These are phyloP conservation scores for Cremastinae sp. DNA, from an alignment of 2,888 invertebrate species.

Conservation along the genomic window DNA sequence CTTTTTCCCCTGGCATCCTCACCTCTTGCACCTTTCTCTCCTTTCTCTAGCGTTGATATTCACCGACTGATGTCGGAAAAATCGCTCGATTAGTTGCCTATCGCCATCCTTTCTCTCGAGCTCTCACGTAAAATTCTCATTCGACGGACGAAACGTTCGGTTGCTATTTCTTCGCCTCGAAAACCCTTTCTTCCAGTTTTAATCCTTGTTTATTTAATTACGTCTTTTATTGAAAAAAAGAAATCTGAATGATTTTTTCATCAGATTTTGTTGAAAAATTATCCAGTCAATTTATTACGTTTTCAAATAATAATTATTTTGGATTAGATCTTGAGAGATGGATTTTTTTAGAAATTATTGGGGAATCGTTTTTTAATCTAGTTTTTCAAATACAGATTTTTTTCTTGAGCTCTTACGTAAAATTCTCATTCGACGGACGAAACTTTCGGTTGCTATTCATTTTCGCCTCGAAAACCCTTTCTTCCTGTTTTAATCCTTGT, in stretches of 20 bases:
- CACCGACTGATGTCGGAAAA: conserved; percentile 80
- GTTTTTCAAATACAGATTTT: conserved; percentile 14
- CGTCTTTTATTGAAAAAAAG: too few species aligned
- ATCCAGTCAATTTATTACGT: too few species aligned
- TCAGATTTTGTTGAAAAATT: too few species aligned
- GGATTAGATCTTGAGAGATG: too few species aligned
- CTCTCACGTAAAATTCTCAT: conserved; percentile 36
- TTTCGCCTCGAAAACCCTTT: background rate
- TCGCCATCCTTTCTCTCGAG: conserved; percentile 53
- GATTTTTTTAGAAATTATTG: too few species aligned
- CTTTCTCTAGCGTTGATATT: conserved; percentile 75
- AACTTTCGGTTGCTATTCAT: background rate
- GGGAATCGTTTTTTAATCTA: background rate
- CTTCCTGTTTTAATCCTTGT: too few species aligned
- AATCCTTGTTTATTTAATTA: too few species aligned
- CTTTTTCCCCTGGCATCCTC: background rate
- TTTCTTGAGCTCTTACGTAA: conserved; percentile 21
- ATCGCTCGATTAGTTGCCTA: conserved; percentile 78
- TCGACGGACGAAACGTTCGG: background rate
- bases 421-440: conserved; percentile 16
- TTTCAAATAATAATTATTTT: too few species aligned
- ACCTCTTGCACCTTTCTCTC: background rate
- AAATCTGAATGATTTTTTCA: too few species aligned
- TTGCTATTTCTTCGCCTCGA: background rate
- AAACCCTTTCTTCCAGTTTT: too few species aligned